phyloP scores from a whole-genome alignment of 2,113 vertebrate species.

The Calonectris borealis region DNA sequence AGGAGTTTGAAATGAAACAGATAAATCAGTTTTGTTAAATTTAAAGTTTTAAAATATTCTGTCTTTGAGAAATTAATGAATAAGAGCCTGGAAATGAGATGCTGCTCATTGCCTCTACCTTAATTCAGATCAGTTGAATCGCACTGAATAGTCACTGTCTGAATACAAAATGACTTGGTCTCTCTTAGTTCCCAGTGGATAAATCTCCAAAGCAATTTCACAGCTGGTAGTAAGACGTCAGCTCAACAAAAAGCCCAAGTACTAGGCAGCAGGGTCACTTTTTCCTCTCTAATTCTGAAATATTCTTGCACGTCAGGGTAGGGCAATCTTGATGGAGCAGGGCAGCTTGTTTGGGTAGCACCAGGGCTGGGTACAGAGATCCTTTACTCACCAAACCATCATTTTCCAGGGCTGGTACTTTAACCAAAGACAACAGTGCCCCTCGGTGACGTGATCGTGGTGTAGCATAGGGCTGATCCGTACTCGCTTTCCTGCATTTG shows the following conservation, averaged over 20 bases:
- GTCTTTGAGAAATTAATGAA: neutral
- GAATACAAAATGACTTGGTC: neutral
- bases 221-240: neutral
- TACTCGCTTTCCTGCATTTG: accelerated
- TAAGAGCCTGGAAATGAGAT: neutral
- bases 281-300: neutral
- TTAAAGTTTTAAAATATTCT: neutral
- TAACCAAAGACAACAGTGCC: slow-evolving; percentile 28
- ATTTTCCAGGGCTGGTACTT: neutral
- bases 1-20: neutral
- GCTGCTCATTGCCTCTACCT: neutral
- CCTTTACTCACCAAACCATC: neutral
- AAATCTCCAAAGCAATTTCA: neutral
- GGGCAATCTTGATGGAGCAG: neutral
- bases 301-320: neutral
- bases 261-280: neutral
- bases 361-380: neutral
- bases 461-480: neutral
- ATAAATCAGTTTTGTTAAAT: neutral
- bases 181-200: neutral
- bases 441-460: neutral
- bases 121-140: neutral
- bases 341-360: neutral
- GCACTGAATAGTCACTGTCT: neutral
- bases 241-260: neutral